Evolutionary conservation across 2,888 invertebrate genomes (phyloP).

Genomic region (Latheticus oryzae): DNA sequence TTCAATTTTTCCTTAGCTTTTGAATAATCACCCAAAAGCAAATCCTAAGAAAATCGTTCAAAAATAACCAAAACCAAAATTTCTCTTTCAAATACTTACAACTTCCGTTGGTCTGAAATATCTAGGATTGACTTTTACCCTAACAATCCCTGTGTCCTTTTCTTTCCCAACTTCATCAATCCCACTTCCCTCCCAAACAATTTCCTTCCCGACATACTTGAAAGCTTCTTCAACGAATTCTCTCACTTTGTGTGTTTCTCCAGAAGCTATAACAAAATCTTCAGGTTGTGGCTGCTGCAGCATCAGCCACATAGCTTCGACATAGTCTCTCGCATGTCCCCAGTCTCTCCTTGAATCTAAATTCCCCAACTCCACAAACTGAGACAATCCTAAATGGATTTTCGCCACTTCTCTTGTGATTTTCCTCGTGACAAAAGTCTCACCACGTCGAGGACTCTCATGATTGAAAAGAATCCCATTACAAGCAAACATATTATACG

Average conservation of each 20-base stretch:
- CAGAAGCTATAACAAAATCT: constrained; percentile 98
- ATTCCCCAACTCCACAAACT: constrained; percentile 90
- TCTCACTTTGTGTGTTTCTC: constrained; percentile 92
- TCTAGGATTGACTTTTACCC: constrained; percentile 91
- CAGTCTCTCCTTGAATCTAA: constrained; percentile 96
- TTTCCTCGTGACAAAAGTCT: constrained; percentile 98
- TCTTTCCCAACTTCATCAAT: constrained; percentile 82
- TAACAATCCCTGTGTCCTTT: constrained; percentile 76
- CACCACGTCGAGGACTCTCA: constrained; percentile 94
- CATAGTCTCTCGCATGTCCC: constrained; percentile 97
- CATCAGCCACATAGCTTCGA: constrained; percentile 99
- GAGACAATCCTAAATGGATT: constrained; percentile 88
- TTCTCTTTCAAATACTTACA: too few species aligned
- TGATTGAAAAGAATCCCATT: constrained; percentile 98
- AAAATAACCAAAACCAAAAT: too few species aligned
- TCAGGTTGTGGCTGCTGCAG: constrained; percentile 91
- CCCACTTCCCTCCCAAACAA: constrained; percentile 91
- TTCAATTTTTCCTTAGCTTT: constrained; percentile 89
- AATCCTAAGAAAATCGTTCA: constrained; percentile 71
- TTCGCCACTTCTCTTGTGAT: constrained; percentile 98
- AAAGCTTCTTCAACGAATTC: constrained; percentile 97
- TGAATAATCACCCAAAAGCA: constrained; percentile 90
- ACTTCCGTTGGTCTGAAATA: constrained; percentile 99
- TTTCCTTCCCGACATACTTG: constrained; percentile 80
- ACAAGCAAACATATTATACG: constrained; percentile 94